Evolutionary conservation across 1,140 invertebrate genomes (phyloP), one percentile per base, ranked within the genome.

Genomic region (Brachionus calyciflorus): DNA sequence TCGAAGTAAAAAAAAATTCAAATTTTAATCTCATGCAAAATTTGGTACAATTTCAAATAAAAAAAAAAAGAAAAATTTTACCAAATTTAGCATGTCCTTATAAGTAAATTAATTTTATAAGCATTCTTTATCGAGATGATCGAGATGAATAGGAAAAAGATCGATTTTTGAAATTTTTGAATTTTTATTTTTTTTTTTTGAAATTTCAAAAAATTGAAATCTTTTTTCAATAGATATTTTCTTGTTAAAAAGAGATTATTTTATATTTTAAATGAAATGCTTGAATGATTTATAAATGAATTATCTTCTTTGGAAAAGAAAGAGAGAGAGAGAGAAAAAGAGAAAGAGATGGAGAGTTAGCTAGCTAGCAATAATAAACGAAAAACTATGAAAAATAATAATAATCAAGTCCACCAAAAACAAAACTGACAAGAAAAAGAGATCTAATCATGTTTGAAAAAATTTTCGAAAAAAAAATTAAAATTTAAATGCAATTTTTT

Each of bases 181-280:
- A 60, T 37, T 37, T n/a, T n/a, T n/a, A n/a, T n/a, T n/a, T n/a
- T n/a, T n/a, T n/a, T n/a, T n/a, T 37, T 60, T 60, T 60, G 37
- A 60, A 60, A 37, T 60, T 60, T 33, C 19, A 33, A 60, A 57
- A 60, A 60, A 37, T 60, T 60, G 55, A 60, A 60, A 60, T 60
- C 55, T 60, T 33, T 60, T 60, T 33, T 37, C n/a, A n/a, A n/a
- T 60, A 12, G 26, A 17, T 60, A 33, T 60, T 60, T 60, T 28
- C 19, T 33, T 28, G 30, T 60, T 60, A 37, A 60, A 60, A 60
- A 60, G 55, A 60, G 55, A 60, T 60, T 60, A 60, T 60, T 60
- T 60, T 60, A 60, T 60, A 60, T 60, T 60, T 60, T 60, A 60
- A 60, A 60, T 60, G 55, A 60, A 60, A 60, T 60, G 55, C 55